Evolutionary conservation across 2,113 vertebrate species (phyloP).

Genomic region (Thalassarche chlororhynchos): DNA sequence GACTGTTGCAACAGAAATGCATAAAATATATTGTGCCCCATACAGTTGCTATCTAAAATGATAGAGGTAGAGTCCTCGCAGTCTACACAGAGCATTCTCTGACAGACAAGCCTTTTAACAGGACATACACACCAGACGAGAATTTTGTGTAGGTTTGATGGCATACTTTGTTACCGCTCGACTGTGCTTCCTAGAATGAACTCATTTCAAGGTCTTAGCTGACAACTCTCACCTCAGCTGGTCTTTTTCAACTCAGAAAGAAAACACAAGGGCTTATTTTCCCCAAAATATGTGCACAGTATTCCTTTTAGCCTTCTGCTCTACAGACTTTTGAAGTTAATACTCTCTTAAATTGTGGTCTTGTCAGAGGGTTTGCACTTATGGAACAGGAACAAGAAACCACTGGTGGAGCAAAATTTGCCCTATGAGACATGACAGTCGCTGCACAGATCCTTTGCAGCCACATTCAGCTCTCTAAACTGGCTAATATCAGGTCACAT

Average conservation of each 20-base stretch:
- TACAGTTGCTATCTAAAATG: neutral
- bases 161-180: rapidly evolving
- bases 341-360: neutral
- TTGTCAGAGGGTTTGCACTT: neutral
- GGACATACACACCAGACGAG: neutral
- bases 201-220: neutral
- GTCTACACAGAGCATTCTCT: neutral
- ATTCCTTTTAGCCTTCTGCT: neutral
- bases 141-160: neutral
- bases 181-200: neutral
- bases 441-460: neutral
- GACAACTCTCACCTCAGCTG: neutral
- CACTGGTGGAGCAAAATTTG: neutral
- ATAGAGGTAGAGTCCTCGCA: neutral
- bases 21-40: neutral
- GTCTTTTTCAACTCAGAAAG: neutral
- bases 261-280: neutral
- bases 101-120: neutral
- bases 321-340: neutral
- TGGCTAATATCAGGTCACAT: neutral
- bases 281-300: neutral
- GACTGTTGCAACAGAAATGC: neutral
- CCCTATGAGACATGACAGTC: neutral
- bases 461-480: neutral
- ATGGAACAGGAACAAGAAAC: neutral